These are phyloP conservation scores for Drosophila obscura DNA, from an alignment of 1,140 invertebrate species.

Conservation along the genomic window DNA sequence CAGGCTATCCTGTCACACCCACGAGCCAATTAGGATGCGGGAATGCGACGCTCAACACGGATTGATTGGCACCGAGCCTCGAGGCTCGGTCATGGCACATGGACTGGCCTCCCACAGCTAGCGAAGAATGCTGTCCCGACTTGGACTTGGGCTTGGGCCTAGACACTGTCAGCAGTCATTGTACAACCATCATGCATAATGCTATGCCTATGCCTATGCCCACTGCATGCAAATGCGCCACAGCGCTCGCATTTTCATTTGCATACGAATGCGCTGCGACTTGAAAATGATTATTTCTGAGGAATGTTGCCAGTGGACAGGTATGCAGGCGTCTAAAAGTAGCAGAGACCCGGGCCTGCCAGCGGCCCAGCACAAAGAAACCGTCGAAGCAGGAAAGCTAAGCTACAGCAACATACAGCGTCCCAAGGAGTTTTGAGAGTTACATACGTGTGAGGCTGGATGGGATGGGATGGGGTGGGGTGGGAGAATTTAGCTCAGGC, in stretches of 20 bases:
- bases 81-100: too few species aligned
- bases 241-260: background rate
- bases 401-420: background rate
- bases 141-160: too few species aligned
- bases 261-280: slow-evolving; percentile 26
- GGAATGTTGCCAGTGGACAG: slow-evolving; percentile 6
- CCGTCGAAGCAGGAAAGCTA: slow-evolving; percentile 1
- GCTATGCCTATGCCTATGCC: background rate
- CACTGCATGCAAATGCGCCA: slow-evolving; percentile 7
- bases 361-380: slow-evolving; percentile 1
- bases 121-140: slow-evolving; percentile 1
- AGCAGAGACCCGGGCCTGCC: background rate
- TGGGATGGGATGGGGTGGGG: background rate
- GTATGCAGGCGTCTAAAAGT: slow-evolving; percentile 1
- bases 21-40: background rate
- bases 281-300: slow-evolving; percentile 8
- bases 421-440: slow-evolving; percentile 6
- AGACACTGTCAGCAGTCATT: too few species aligned
- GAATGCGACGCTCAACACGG: too few species aligned
- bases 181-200: background rate
- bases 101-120: too few species aligned
- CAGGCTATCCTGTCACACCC: background rate
- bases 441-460: background rate
- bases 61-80: too few species aligned
- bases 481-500: slow-evolving; percentile 43